Evolutionary conservation across 37 sponge, comb jelly and placozoan species (phyloP).

Genomic region (Oopsacas minuta): DNA sequence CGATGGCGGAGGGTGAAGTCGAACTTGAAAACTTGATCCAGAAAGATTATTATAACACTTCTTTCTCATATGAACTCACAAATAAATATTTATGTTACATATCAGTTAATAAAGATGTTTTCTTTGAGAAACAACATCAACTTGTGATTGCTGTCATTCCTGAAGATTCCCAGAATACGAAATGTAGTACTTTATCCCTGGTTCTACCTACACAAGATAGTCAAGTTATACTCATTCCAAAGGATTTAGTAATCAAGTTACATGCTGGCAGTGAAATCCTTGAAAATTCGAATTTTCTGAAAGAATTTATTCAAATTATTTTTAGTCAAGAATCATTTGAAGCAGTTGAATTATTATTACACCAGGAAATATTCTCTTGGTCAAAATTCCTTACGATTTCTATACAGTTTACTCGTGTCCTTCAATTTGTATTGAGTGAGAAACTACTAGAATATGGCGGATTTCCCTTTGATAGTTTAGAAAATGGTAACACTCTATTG

Average conservation of each 20-base stretch:
- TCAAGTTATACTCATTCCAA: neutral
- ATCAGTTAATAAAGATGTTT: neutral
- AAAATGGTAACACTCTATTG: neutral
- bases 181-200: neutral
- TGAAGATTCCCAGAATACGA: neutral
- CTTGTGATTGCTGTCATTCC: neutral
- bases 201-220: neutral
- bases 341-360: neutral
- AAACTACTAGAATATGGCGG: neutral
- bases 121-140: neutral
- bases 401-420: neutral
- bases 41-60: neutral
- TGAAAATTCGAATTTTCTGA: neutral
- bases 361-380: neutral
- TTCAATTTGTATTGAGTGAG: neutral
- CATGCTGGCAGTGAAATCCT: neutral
- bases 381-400: neutral
- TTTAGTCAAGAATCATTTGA: neutral
- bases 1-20: neutral
- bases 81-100: constrained; percentile 15
- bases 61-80: neutral
- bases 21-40: neutral
- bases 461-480: neutral
- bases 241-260: neutral
- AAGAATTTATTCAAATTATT: neutral